Percentiles rank a stretch among this genome's conserved stretches.
Evolutionary conservation across 2,113 vertebrate genomes (phyloP).

Genomic region (Brevimyrus niger): DNA sequence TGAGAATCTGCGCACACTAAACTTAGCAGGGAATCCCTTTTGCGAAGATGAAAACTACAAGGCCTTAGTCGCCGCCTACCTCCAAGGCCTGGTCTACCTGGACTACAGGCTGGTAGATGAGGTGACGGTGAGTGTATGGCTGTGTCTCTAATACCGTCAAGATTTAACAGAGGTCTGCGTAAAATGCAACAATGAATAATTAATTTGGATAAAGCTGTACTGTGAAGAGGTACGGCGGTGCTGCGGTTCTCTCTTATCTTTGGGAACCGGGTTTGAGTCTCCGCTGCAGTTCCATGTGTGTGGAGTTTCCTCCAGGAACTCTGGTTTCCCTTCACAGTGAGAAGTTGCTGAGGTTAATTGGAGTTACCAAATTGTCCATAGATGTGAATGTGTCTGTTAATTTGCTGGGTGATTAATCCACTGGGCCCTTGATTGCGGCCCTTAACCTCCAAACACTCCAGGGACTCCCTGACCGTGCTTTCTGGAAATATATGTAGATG

Average conservation of each 20-base stretch:
- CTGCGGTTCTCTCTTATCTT: too few relatives aligned
- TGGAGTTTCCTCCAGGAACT: too few relatives aligned
- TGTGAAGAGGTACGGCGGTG: neutral
- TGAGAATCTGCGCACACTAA: conserved; percentile 61
- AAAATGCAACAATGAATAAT: neutral
- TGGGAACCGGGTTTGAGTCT: too few relatives aligned
- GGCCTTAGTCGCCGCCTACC: conserved; percentile 64
- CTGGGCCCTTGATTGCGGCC: neutral
- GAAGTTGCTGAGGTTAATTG: too few relatives aligned
- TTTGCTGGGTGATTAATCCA: neutral
- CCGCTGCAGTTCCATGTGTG: too few relatives aligned
- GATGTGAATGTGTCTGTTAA: too few relatives aligned
- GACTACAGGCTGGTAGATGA: conserved; percentile 69
- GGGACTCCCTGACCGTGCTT: neutral
- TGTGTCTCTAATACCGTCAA: neutral
- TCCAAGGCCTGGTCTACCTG: conserved; percentile 71
- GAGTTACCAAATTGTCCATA: too few relatives aligned
- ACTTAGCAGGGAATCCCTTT: conserved; percentile 72
- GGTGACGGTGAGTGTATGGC: conserved; percentile 55
- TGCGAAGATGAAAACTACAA: conserved; percentile 55
- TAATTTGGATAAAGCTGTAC: neutral
- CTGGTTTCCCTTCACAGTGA: too few relatives aligned
- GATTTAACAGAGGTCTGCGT: neutral
- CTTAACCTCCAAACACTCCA: neutral
- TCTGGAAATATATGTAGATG: neutral